phyloP scores from a whole-genome alignment of 2,797 vertebrate species.

The Alosa sapidissima region DNA sequence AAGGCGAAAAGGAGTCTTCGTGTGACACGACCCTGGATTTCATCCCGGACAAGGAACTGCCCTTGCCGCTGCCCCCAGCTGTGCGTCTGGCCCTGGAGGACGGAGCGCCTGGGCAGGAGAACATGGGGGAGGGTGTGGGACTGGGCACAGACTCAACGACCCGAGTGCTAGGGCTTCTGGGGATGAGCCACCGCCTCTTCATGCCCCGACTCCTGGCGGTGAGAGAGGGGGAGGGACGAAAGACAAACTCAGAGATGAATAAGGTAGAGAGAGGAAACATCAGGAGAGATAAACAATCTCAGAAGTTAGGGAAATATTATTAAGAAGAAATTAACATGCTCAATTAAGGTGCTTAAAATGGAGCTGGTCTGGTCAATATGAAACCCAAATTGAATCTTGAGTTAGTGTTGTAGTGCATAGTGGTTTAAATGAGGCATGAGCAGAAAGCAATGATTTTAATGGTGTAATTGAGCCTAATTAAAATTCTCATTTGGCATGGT shows the following conservation, averaged over 20 bases:
- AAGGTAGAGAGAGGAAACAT: neutral
- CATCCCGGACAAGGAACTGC: constrained; percentile 78
- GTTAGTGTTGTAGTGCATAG: neutral
- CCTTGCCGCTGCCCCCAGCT: constrained; percentile 80
- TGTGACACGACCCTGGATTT: constrained; percentile 72
- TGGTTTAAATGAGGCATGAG: neutral
- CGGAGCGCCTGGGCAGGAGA: constrained; percentile 58
- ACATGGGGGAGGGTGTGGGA: constrained; percentile 74
- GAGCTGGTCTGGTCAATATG: neutral
- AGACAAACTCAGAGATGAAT: neutral
- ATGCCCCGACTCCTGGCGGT: constrained; percentile 97
- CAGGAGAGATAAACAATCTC: neutral
- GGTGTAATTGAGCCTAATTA: neutral
- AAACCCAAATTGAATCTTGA: neutral
- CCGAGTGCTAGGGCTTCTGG: constrained; percentile 91
- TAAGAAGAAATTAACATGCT: neutral
- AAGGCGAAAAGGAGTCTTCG: constrained; percentile 77
- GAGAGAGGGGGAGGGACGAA: constrained; percentile 64
- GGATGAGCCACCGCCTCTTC: constrained; percentile 98
- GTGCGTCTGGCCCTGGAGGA: constrained; percentile 83
- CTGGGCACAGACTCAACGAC: constrained; percentile 88
- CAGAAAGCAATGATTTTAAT: neutral
- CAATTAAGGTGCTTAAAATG: neutral
- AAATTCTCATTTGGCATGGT: no score
- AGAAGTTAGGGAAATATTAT: no score